Percentiles rank a stretch among this genome's conserved stretches.
These are phyloP conservation scores for Heliconius eleuchia DNA, from an alignment of 1,140 invertebrate species.

Conservation along the genomic window DNA sequence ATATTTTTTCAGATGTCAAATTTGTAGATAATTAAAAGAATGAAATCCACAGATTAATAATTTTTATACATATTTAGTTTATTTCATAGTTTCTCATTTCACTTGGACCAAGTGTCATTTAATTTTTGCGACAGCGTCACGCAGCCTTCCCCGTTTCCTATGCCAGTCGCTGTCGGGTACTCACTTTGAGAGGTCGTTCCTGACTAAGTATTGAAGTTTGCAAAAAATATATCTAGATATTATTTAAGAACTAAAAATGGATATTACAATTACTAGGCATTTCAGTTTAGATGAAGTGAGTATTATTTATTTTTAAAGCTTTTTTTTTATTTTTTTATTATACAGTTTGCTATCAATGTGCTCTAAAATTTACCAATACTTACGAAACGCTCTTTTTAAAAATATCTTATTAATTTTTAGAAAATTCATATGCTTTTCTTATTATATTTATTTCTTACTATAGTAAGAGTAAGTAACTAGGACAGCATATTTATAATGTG, in stretches of 20 bases:
- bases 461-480: too few relatives aligned
- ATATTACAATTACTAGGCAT: constrained; percentile 76
- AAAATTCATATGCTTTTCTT: too few relatives aligned
- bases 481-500: too few relatives aligned
- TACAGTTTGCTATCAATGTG: too few relatives aligned
- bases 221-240: not conserved
- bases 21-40: not conserved
- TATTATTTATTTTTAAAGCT: constrained; percentile 17
- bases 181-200: constrained; percentile 46
- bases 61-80: not conserved
- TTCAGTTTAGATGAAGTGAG: constrained; percentile 78
- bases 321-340: not conserved
- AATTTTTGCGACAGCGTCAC: constrained; percentile 41
- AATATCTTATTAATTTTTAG: too few relatives aligned
- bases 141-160: constrained; percentile 53
- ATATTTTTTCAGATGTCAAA: not conserved
- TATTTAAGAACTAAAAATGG: constrained; percentile 52
- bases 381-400: too few relatives aligned
- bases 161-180: constrained; percentile 51
- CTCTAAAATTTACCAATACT: too few relatives aligned
- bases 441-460: too few relatives aligned
- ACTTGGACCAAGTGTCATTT: constrained; percentile 46
- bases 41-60: too few relatives aligned
- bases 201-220: constrained; percentile 9
- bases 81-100: not conserved